Evolutionary conservation across 1,140 invertebrate species (phyloP).

Genomic region (Hyposmocoma kahamanoa): DNA sequence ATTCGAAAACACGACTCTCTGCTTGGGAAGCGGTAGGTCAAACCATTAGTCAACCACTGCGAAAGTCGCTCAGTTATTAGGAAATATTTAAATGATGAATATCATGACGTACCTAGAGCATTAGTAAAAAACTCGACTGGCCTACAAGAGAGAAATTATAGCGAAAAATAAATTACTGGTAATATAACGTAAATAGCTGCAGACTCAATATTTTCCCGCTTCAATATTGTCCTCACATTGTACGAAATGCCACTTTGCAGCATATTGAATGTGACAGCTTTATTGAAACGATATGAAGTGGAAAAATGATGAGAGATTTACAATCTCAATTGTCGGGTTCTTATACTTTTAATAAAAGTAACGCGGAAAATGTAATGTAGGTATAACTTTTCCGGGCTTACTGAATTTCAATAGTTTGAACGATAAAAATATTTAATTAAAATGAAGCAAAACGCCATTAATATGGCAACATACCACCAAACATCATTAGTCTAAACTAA

Average conservation of each 20-base stretch:
- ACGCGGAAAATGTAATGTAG: not conserved
- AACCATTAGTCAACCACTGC: too few relatives aligned
- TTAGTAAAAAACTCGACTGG: too few relatives aligned
- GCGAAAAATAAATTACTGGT: too few relatives aligned
- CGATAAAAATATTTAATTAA: not conserved
- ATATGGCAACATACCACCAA: too few relatives aligned
- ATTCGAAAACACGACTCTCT: too few relatives aligned
- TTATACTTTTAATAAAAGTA: not conserved
- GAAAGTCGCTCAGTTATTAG: too few relatives aligned
- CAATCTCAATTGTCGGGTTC: not conserved
- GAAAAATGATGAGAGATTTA: conserved; percentile 10
- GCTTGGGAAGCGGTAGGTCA: too few relatives aligned
- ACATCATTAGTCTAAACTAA: too few relatives aligned
- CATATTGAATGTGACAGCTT: conserved; percentile 32
- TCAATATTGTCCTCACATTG: conserved; percentile 16
- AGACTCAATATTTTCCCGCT: conserved; percentile 12
- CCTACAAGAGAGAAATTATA: too few relatives aligned
- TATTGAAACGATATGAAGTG: conserved; percentile 20
- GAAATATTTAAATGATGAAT: too few relatives aligned
- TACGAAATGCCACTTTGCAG: conserved; percentile 17
- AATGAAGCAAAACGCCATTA: not conserved
- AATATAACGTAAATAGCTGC: too few relatives aligned
- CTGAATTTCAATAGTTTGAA: not conserved
- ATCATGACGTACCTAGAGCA: too few relatives aligned
- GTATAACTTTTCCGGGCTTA: not conserved